Evolutionary conservation across 2,888 invertebrate genomes (phyloP).

Genomic region (Eudasyphora cyanicolor): DNA sequence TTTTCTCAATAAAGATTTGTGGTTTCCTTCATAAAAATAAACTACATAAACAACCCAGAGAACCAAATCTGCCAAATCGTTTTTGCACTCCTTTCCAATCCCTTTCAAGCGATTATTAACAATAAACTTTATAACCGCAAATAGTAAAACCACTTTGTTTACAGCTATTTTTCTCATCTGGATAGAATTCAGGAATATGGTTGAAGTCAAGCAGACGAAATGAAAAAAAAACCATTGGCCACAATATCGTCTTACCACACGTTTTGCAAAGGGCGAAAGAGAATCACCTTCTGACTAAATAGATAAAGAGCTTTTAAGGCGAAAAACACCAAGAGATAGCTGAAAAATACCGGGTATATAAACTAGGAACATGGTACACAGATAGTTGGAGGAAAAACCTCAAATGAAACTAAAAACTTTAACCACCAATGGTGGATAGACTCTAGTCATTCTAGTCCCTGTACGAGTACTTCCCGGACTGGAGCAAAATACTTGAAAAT

Average conservation of each 20-base stretch:
- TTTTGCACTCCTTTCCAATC: conserved; percentile 21
- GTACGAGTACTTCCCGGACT: neutral
- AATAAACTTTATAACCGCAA: conserved; percentile 63
- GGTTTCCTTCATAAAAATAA: too few species aligned
- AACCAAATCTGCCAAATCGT: neutral
- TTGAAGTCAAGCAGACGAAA: neutral
- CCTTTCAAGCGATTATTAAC: conserved; percentile 65
- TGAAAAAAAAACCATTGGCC: conserved; percentile 11
- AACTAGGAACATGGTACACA: neutral
- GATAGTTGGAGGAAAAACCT: conserved; percentile 20
- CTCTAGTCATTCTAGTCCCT: conserved; percentile 21
- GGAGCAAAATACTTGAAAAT: conserved; percentile 54
- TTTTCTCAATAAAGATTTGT: too few species aligned
- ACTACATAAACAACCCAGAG: too few species aligned
- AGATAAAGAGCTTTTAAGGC: conserved; percentile 49
- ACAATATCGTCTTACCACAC: conserved; percentile 32
- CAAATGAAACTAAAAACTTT: conserved; percentile 58
- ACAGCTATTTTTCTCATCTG: conserved; percentile 29
- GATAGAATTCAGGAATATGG: too few species aligned
- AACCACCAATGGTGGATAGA: conserved; percentile 11
- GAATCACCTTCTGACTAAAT: conserved; percentile 57
- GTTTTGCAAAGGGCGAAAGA: conserved; percentile 52
- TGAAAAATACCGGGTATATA: neutral
- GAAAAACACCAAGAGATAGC: conserved; percentile 12
- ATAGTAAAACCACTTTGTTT: conserved; percentile 62